Evolutionary conservation across 2,797 vertebrate genomes (phyloP), one percentile per base, ranked within the genome.

Genomic region (Argyrosomus regius): DNA sequence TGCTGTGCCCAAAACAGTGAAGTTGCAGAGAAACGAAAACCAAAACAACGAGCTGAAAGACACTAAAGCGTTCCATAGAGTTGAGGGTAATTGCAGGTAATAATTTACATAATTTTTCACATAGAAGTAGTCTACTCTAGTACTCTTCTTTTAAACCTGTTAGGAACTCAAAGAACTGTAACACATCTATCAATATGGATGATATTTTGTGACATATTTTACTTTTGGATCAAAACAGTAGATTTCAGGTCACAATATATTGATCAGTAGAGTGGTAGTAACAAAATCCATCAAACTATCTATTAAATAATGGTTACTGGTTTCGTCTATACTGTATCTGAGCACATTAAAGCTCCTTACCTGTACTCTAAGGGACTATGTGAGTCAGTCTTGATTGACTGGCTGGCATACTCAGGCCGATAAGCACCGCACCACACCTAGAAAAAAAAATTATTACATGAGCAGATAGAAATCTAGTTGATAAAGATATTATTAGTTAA

Each of bases 351-450:
- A 53, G 39, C 24, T 72, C 66, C 89, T 84, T 93, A 97, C 98
- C 98, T 98, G 96, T 97, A 99, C 85, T 98, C 97, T 80, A 98
- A 94, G 59, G 98, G 98, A 87, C 98, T 99, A 95, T 99, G 98
- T 17, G 96, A 96, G 3, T 99, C 98, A 0, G 97, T 98, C 94
- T 98, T 99, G 83, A 99, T 98, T 48, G 97, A 97, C 93, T 98
- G 98, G 84, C 96, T 94, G 74, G 98, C 98, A 3, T 97, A 99
- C 84, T 99, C 98, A 2, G 98, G 98, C 70, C 97, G 96, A 94
- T 99, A 99, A 84, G 97, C 97, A 5, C 98, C 98, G 50, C 98
- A 99, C 98, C 98, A 99, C 28, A 99, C 97, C 98, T 99, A 64
- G 6, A 60, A 35, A 73, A 81, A 61, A 10, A 46, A 31, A 71